A percentile compares a stretch with the other conserved stretches of the same genome.
Conservation (phyloP, 2,797 vertebrate species). For the Nasua narica region DNA sequence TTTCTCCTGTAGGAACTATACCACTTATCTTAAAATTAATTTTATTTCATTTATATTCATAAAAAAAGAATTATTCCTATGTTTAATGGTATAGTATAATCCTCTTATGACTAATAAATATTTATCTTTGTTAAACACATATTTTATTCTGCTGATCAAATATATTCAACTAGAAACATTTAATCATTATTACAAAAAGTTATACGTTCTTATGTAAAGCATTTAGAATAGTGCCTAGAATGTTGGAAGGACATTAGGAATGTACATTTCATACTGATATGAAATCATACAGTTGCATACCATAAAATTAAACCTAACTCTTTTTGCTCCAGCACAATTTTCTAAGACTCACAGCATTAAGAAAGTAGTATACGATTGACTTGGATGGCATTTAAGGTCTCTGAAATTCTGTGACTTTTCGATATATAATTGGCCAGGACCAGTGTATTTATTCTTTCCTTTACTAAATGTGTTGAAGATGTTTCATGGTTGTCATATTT, state of each 20-base stretch:
- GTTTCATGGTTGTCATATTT: background rate
- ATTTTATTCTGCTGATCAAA: background rate
- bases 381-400: background rate
- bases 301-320: background rate
- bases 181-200: background rate
- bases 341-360: background rate
- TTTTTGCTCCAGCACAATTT: background rate
- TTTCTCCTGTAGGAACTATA: background rate
- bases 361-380: background rate
- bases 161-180: background rate
- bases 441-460: background rate
- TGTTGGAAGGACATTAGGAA: background rate
- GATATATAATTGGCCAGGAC: background rate
- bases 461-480: background rate
- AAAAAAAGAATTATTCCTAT: background rate
- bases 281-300: background rate
- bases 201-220: background rate
- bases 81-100: background rate
- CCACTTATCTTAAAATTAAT: background rate
- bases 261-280: background rate
- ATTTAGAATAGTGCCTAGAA: background rate
- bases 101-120: background rate
- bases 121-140: background rate
- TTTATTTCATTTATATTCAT: background rate
- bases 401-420: background rate